Conservation (phyloP, 2,888 invertebrate genomes). For the Pteria penguin region DNA sequence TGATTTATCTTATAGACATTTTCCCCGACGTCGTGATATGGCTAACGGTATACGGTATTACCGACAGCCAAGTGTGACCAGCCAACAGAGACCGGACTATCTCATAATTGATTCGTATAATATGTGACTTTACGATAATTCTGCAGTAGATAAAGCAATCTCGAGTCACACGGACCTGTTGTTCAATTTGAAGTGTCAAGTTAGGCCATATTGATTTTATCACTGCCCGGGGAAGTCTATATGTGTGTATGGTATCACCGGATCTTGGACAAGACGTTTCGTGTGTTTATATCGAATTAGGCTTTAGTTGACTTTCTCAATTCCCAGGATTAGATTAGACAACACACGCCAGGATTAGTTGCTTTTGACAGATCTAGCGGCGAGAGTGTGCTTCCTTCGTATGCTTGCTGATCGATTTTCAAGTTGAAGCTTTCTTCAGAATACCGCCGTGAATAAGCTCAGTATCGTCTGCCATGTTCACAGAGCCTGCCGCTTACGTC, state of each 20-base stretch:
- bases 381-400: neutral
- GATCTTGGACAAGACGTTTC: neutral
- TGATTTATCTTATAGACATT: neutral
- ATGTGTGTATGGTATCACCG: neutral
- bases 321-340: slow-evolving; percentile 13
- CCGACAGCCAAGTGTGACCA: no score
- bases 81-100: neutral
- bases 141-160: neutral
- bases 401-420: neutral
- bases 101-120: slow-evolving; percentile 10
- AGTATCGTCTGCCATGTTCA: no score
- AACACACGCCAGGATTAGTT: neutral
- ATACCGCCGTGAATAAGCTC: neutral
- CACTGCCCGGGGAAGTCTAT: neutral
- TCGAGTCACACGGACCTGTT: neutral
- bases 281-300: slow-evolving; percentile 13
- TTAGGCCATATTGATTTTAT: neutral
- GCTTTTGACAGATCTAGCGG: neutral
- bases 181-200: neutral
- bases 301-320: slow-evolving; percentile 10
- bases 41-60: no score
- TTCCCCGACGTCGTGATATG: neutral
- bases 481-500: no score
- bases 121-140: neutral
- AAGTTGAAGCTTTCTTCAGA: neutral